These are phyloP conservation scores for Eurytoma adleriae DNA, from an alignment of 2,888 invertebrate species.

Conservation along the genomic window DNA sequence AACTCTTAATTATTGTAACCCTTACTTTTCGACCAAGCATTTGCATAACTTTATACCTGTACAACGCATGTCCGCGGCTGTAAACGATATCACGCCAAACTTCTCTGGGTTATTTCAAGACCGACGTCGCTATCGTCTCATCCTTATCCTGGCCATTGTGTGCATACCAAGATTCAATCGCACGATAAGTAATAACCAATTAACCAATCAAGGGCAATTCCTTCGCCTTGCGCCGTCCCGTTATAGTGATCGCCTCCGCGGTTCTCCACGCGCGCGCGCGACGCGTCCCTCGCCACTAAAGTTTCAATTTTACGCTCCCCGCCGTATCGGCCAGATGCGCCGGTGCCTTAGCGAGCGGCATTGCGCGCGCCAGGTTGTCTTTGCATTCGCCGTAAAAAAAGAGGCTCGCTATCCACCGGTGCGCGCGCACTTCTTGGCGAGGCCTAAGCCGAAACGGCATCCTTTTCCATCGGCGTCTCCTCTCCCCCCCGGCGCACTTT, in stretches of 20 bases:
- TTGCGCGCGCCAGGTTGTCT: constrained; percentile 5
- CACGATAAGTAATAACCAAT: constrained; percentile 42
- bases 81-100: too few relatives aligned
- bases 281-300: not conserved
- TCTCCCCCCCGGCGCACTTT: constrained; percentile 37
- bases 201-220: constrained; percentile 60
- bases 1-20: too few relatives aligned
- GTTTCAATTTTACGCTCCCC: constrained; percentile 33
- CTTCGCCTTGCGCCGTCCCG: not conserved
- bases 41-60: too few relatives aligned
- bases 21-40: too few relatives aligned
- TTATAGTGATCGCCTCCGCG: not conserved
- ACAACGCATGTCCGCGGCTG: too few relatives aligned
- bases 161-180: constrained; percentile 28
- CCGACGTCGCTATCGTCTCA: too few relatives aligned
- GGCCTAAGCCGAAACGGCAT: too few relatives aligned
- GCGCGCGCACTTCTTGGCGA: not conserved
- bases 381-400: constrained; percentile 28
- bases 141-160: not conserved
- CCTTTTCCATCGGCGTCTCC: not conserved
- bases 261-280: not conserved
- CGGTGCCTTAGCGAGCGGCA: constrained; percentile 23
- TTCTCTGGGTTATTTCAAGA: too few relatives aligned
- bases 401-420: constrained; percentile 1
- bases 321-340: constrained; percentile 8